A percentile compares a stretch with the other conserved stretches of the same genome.
Evolutionary conservation across 2,113 vertebrate species (phyloP).

Genomic region (Centrocercus urophasianus): DNA sequence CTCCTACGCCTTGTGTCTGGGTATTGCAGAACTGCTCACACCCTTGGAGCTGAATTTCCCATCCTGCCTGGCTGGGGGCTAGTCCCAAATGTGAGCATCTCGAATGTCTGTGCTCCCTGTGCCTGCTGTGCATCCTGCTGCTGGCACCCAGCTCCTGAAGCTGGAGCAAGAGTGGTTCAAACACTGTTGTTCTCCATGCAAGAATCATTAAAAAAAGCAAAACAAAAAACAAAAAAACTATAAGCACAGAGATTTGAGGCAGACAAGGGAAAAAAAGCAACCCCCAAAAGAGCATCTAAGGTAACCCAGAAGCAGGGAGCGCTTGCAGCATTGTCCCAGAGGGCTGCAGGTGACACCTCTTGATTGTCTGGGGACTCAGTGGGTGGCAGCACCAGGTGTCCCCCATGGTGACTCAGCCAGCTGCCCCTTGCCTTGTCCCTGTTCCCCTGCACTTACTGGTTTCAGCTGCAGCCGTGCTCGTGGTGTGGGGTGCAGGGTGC

Average conservation of each 20-base stretch:
- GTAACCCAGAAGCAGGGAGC: not conserved
- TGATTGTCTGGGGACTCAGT: not conserved
- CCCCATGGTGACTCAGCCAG: rapidly evolving
- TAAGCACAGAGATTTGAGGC: not conserved
- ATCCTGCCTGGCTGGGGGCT: not conserved
- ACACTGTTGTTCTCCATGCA: not conserved
- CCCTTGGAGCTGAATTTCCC: not conserved
- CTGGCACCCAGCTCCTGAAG: not conserved
- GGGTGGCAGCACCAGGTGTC: not conserved
- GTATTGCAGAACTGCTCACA: not conserved
- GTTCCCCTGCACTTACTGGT: conserved; percentile 74
- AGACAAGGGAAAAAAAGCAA: not conserved
- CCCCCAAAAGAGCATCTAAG: not conserved
- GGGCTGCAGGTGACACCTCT: not conserved
- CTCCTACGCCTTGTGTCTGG: not conserved
- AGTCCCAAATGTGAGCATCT: not conserved
- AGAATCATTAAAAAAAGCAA: not conserved
- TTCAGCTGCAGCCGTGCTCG: conserved; percentile 81
- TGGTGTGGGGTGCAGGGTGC: conserved; percentile 3
- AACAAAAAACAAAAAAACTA: too few species aligned
- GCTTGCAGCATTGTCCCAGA: not conserved
- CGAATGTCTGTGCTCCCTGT: not conserved
- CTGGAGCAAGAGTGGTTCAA: not conserved
- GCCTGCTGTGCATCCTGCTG: not conserved
- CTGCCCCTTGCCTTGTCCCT: not conserved